Evolutionary conservation across 2,888 invertebrate species (phyloP).

Genomic region (Acanthacorydalis orientalis): DNA sequence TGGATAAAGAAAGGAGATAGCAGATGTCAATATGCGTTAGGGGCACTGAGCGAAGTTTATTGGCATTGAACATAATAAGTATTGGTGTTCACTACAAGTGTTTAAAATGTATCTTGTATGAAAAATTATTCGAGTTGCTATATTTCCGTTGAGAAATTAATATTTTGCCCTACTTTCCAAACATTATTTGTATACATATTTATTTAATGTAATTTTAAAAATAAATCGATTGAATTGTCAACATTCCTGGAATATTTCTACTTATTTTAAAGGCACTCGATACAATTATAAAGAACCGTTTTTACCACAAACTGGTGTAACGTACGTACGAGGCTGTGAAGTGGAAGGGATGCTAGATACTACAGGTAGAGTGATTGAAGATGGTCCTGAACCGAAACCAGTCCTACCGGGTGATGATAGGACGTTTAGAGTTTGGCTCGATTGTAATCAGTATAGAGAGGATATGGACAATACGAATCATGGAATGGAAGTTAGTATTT

Average conservation of each 20-base stretch:
- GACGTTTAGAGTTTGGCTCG: constrained; percentile 86
- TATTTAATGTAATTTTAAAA: not conserved
- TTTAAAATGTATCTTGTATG: no score
- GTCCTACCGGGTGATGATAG: constrained; percentile 74
- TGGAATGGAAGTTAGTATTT: constrained; percentile 49
- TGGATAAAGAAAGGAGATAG: no score
- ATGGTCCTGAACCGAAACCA: constrained; percentile 82
- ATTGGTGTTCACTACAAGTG: no score
- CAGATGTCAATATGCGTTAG: no score
- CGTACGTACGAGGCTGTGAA: constrained; percentile 91
- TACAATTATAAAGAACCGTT: constrained; percentile 72
- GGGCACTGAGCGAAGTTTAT: no score
- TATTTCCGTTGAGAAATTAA: no score
- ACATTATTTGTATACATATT: constrained; percentile 3
- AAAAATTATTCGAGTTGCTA: constrained; percentile 7
- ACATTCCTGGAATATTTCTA: not conserved
- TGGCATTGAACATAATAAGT: no score
- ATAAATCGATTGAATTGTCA: not conserved
- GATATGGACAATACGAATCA: constrained; percentile 76
- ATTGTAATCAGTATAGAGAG: constrained; percentile 89
- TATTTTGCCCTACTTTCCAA: no score
- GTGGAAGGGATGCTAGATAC: constrained; percentile 96
- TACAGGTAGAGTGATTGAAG: constrained; percentile 90
- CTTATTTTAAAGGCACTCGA: constrained; percentile 40
- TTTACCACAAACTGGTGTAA: constrained; percentile 81